These are phyloP conservation scores for Pyrocephalus nanus DNA, from an alignment of 2,797 vertebrate genomes.

Conservation along the genomic window DNA sequence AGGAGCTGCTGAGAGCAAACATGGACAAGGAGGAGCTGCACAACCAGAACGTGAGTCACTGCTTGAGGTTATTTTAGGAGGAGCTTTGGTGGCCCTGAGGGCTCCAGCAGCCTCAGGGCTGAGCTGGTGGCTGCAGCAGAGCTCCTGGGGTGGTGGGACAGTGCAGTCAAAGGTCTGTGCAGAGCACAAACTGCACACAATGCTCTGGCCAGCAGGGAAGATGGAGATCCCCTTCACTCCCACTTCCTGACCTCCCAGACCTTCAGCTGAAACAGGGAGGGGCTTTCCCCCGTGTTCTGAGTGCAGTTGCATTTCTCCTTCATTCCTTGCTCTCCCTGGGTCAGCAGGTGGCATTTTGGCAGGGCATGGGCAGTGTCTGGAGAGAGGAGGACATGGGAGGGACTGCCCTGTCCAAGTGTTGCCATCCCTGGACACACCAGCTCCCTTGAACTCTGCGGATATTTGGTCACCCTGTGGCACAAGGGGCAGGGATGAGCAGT, in stretches of 20 bases:
- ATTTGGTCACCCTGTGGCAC: background rate
- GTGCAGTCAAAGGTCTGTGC: background rate
- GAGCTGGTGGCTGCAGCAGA: background rate
- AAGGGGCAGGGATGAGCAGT: background rate
- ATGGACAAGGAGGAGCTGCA: conserved; percentile 91
- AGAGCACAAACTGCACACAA: background rate
- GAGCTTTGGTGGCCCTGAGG: background rate
- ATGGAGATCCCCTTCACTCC: background rate
- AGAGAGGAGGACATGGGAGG: background rate
- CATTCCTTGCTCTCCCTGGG: background rate
- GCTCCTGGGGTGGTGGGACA: background rate
- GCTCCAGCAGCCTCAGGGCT: background rate
- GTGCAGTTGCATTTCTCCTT: background rate
- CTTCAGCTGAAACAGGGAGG: background rate
- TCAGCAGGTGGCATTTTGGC: background rate
- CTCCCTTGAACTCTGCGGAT: background rate
- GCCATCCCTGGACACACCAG: background rate
- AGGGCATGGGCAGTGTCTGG: background rate
- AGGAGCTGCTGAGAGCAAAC: conserved; percentile 89
- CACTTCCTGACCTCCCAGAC: background rate
- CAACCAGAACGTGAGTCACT: conserved; percentile 88
- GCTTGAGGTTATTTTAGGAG: background rate
- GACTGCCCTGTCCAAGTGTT: background rate
- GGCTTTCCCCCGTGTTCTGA: background rate
- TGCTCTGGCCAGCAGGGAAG: background rate